Evolutionary conservation across 2,888 invertebrate genomes (phyloP).

Genomic region (Stegophylla sp.): DNA sequence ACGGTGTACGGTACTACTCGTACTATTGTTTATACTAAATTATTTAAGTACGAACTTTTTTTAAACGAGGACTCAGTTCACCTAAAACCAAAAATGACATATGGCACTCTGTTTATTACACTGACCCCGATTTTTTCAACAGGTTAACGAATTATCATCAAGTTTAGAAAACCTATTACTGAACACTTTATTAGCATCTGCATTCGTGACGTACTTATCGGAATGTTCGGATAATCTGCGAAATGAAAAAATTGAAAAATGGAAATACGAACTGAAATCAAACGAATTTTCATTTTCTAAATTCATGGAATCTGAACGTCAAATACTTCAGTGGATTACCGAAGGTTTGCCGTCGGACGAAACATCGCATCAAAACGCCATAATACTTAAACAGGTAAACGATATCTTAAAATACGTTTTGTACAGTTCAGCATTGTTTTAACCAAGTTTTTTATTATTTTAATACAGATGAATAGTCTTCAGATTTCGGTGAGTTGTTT

Average conservation of each 20-base stretch:
- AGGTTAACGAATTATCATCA: constrained; percentile 71
- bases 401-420: not conserved
- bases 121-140: constrained; percentile 63
- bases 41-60: no score
- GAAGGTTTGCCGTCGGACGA: constrained; percentile 83
- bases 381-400: constrained; percentile 76
- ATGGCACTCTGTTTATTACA: no score
- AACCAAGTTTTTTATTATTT: not conserved
- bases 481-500: constrained; percentile 38
- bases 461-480: constrained; percentile 41
- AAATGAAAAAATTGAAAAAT: constrained; percentile 64
- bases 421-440: not conserved
- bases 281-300: constrained; percentile 68
- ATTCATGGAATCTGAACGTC: constrained; percentile 74
- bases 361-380: constrained; percentile 81
- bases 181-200: constrained; percentile 76
- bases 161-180: constrained; percentile 72
- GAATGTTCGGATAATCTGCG: constrained; percentile 75
- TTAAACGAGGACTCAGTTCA: no score
- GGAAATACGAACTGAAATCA: constrained; percentile 64
- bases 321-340: constrained; percentile 83
- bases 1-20: no score
- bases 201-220: constrained; percentile 79
- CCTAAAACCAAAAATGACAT: no score
- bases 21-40: no score